Evolutionary conservation across 2,888 invertebrate genomes (phyloP).

Genomic region (Silvanus unidentatus): DNA sequence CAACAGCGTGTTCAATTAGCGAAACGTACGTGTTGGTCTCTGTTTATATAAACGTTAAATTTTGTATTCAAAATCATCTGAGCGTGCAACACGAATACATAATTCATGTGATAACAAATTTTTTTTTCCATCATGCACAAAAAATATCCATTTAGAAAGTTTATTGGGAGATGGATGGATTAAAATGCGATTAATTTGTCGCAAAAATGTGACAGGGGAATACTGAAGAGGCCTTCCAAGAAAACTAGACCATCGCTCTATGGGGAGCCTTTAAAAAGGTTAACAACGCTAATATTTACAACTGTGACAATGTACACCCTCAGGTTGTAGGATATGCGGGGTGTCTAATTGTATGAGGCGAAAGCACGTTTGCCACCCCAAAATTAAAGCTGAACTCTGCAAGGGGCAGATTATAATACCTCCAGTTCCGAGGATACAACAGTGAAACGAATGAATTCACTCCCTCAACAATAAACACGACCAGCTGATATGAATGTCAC

Average conservation of each 20-base stretch:
- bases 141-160: not conserved
- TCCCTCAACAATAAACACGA: slow-evolving; percentile 5
- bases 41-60: slow-evolving; percentile 27
- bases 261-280: not conserved
- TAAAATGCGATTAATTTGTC: no score
- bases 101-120: slow-evolving; percentile 23
- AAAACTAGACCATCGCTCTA: no score
- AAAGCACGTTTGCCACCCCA: slow-evolving; percentile 33
- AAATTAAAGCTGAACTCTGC: slow-evolving; percentile 36
- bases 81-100: slow-evolving; percentile 26
- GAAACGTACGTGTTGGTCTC: slow-evolving; percentile 25
- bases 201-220: no score
- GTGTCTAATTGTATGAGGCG: slow-evolving; percentile 35
- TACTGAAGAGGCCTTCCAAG: no score
- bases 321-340: slow-evolving; percentile 23
- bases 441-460: not conserved
- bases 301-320: slow-evolving; percentile 16
- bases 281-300: slow-evolving; percentile 4
- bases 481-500: slow-evolving; percentile 26
- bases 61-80: slow-evolving; percentile 19
- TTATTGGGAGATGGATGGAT: no score
- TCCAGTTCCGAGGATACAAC: slow-evolving; percentile 14
- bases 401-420: slow-evolving; percentile 28
- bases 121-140: not conserved
- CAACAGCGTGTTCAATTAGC: slow-evolving; percentile 30